A percentile compares a stretch with the other conserved stretches of the same genome.
Evolutionary conservation across 2,888 invertebrate genomes (phyloP).

Genomic region (Alcis repandata): DNA sequence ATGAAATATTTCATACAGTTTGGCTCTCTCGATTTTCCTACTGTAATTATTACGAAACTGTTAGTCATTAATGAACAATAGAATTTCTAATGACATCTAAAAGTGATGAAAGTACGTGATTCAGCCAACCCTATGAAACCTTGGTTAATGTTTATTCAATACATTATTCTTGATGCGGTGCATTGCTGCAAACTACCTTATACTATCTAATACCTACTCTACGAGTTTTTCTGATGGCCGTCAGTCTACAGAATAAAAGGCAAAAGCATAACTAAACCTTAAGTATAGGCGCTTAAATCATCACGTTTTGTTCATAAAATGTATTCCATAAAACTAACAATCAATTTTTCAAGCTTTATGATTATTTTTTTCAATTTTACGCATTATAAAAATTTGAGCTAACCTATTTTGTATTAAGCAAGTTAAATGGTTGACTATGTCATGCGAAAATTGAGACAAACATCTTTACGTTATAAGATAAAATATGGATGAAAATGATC

Average conservation of each 20-base stretch:
- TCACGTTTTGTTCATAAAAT: no score
- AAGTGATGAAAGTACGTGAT: neutral
- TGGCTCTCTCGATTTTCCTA: no score
- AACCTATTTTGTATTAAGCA: no score
- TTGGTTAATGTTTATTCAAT: constrained; percentile 54
- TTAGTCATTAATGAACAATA: no score
- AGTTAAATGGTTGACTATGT: no score
- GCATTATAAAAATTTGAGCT: neutral
- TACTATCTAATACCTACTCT: constrained; percentile 28
- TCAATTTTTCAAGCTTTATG: neutral
- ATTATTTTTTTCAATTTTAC: neutral
- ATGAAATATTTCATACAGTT: no score
- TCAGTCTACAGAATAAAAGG: constrained; percentile 10
- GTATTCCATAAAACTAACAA: no score
- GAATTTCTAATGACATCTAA: neutral
- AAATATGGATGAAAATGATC: no score
- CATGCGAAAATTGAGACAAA: no score
- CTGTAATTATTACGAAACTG: neutral
- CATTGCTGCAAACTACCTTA: neutral
- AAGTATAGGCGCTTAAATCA: no score
- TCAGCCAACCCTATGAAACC: constrained; percentile 31
- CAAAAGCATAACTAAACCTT: constrained; percentile 8
- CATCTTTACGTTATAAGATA: no score
- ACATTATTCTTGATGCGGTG: constrained; percentile 51
- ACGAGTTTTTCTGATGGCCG: constrained; percentile 40